A percentile compares a stretch with the other conserved stretches of the same genome.
These are phyloP conservation scores for Anseranas semipalmata DNA, from an alignment of 2,113 vertebrate species.

Conservation along the genomic window DNA sequence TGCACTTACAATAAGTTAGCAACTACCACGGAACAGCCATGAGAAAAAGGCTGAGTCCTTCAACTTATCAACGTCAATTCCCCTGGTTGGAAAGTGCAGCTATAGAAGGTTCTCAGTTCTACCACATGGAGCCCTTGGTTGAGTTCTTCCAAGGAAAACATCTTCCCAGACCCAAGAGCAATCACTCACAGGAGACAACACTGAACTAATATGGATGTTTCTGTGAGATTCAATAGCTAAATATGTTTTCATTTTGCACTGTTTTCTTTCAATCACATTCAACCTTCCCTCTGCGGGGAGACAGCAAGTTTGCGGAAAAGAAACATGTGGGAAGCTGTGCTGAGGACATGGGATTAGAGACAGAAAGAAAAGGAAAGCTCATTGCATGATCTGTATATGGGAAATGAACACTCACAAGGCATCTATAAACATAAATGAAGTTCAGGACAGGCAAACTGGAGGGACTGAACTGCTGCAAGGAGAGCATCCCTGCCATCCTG, in stretches of 20 bases:
- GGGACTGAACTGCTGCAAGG: neutral
- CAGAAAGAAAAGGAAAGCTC: neutral
- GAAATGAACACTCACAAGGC: neutral
- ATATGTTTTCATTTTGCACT: neutral
- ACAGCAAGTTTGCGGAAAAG: neutral
- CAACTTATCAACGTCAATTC: fast-evolving
- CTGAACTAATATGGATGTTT: neutral
- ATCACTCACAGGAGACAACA: neutral
- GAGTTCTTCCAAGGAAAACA: neutral
- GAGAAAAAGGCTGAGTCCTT: neutral
- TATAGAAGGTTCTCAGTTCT: neutral
- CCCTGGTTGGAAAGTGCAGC: neutral
- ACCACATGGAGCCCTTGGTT: neutral
- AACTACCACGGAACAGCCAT: neutral
- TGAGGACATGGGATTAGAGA: neutral
- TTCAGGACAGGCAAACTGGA: neutral
- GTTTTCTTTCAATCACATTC: neutral
- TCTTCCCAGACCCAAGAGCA: neutral
- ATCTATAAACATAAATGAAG: neutral
- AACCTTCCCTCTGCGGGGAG: neutral
- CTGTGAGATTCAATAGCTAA: neutral
- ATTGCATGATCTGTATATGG: neutral
- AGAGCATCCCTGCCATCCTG: neutral
- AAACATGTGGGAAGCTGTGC: neutral
- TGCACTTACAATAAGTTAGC: neutral